Conservation (phyloP, 2,797 vertebrate genomes). For the Danio choprae region DNA sequence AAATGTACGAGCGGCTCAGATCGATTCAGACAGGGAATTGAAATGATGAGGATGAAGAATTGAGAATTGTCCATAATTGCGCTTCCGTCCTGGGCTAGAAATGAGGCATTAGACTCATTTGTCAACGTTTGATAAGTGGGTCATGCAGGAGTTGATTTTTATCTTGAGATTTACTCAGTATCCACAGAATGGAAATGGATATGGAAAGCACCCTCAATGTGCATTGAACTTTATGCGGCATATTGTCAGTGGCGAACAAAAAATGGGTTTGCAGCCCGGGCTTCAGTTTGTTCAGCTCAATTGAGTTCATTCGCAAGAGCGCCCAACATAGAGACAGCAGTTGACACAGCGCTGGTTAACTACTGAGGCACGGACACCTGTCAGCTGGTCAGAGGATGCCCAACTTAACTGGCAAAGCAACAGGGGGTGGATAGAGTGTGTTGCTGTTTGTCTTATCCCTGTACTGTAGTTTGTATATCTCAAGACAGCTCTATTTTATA, state of each 20-base stretch:
- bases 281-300: conserved; percentile 50
- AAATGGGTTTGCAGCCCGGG: conserved; percentile 16
- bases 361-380: conserved; percentile 38
- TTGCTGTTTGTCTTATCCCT: conserved; percentile 28
- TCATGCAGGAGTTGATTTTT: neutral
- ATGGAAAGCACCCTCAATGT: conserved; percentile 34
- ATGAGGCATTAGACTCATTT: conserved; percentile 9
- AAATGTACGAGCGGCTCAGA: conserved; percentile 24
- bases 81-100: conserved; percentile 1
- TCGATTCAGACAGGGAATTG: conserved; percentile 24
- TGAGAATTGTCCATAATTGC: conserved; percentile 36
- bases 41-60: conserved; percentile 44
- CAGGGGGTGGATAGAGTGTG: neutral
- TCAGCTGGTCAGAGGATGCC: neutral
- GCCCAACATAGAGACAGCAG: conserved; percentile 33
- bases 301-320: conserved; percentile 36
- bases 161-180: conserved; percentile 5
- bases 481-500: conserved; percentile 53
- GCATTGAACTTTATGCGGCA: conserved; percentile 41
- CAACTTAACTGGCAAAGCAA: neutral
- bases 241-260: neutral
- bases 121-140: conserved; percentile 13
- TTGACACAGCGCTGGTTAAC: conserved; percentile 18
- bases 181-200: conserved; percentile 18
- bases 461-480: conserved; percentile 27